Percentiles rank a stretch among this genome's conserved stretches.
phyloP scores from a whole-genome alignment of 1,140 invertebrate species.

The Drosophila bocqueti region DNA sequence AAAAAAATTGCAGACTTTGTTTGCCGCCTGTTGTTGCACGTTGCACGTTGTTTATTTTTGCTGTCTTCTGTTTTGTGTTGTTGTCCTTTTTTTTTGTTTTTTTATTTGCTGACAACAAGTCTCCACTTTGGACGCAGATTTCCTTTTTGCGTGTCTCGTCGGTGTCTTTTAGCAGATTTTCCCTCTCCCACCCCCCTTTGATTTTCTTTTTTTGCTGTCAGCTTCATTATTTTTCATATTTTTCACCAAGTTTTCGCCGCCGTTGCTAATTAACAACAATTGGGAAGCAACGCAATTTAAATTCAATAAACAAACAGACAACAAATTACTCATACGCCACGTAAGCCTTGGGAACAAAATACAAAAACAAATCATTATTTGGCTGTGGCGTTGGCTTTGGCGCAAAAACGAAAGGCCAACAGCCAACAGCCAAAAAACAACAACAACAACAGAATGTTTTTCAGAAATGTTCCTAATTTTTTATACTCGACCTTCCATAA shows the following conservation, averaged over 20 bases:
- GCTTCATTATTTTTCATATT: constrained; percentile 29
- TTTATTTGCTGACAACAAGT: constrained; percentile 47
- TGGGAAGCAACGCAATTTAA: constrained; percentile 58
- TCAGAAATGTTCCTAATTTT: constrained; percentile 27
- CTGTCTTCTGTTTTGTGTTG: constrained; percentile 23
- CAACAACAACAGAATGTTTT: neutral
- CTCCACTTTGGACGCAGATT: constrained; percentile 30
- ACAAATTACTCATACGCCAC: constrained; percentile 73
- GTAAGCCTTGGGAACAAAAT: constrained; percentile 37
- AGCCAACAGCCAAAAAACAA: neutral
- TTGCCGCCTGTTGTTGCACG: constrained; percentile 22
- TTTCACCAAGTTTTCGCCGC: constrained; percentile 24
- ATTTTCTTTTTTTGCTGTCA: constrained; percentile 13
- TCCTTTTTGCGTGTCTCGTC: constrained; percentile 43
- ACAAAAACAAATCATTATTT: constrained; percentile 50
- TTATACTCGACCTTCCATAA: constrained; percentile 48
- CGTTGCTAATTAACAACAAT: constrained; percentile 49
- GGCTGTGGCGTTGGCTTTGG: constrained; percentile 13
- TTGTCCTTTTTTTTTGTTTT: neutral
- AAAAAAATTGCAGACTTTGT: constrained; percentile 33
- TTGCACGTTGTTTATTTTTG: constrained; percentile 28
- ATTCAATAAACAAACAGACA: constrained; percentile 58
- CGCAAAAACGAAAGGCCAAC: constrained; percentile 11
- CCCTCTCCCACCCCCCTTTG: neutral
- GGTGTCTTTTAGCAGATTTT: constrained; percentile 20